Conservation (phyloP, 2,888 invertebrate species). For the Bombylius major region DNA sequence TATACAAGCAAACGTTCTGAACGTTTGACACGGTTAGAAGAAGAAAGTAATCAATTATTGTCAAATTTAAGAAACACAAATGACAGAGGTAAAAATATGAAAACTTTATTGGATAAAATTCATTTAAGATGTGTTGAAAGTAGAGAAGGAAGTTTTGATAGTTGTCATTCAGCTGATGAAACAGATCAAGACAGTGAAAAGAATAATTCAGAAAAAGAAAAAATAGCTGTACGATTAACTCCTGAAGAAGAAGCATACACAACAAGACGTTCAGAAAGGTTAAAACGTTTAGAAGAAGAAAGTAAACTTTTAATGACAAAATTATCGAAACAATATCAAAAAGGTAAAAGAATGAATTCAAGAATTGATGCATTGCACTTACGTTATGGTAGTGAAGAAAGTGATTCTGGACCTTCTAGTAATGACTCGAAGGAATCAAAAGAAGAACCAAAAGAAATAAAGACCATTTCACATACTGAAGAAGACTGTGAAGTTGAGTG, state of each 20-base stretch:
- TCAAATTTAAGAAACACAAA: constrained; percentile 62
- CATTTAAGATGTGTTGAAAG: constrained; percentile 21
- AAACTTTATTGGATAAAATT: constrained; percentile 27
- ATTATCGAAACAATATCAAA: constrained; percentile 24
- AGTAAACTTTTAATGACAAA: constrained; percentile 52
- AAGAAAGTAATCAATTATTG: constrained; percentile 66
- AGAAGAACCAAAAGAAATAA: background rate
- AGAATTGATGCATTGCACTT: constrained; percentile 28
- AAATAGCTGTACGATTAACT: constrained; percentile 20
- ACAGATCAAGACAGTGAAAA: constrained; percentile 20
- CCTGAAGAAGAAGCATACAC: constrained; percentile 27
- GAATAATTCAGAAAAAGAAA: constrained; percentile 19
- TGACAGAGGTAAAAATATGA: constrained; percentile 34
- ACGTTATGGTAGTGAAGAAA: constrained; percentile 19
- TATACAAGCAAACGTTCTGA: constrained; percentile 32
- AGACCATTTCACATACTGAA: background rate
- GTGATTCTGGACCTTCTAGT: background rate
- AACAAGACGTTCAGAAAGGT: constrained; percentile 24
- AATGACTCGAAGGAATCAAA: background rate
- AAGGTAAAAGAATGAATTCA: constrained; percentile 21
- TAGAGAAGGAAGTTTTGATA: constrained; percentile 31
- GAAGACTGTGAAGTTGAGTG: too few relatives aligned
- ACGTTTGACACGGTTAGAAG: constrained; percentile 49
- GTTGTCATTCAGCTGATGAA: constrained; percentile 25
- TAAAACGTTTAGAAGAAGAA: constrained; percentile 59